Evolutionary conservation across 2,888 invertebrate genomes (phyloP), one percentile per base, ranked within the genome.

Genomic region (Hirudinaria manillensis): DNA sequence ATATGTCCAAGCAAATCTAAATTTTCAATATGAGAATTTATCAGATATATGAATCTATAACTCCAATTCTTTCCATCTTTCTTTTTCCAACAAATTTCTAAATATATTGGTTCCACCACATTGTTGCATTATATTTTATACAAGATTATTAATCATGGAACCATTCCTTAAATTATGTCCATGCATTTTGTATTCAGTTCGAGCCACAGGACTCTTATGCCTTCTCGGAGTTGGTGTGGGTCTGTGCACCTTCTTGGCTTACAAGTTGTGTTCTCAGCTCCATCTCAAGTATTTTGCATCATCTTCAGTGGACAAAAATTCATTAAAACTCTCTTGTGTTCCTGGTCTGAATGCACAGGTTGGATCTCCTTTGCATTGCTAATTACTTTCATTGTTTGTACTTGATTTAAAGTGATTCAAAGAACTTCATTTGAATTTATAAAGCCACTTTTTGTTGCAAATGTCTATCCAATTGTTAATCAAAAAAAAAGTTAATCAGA

Each of bases 201-300:
- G 84, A 78, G 84, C 85, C 13, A 85, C 86, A 6, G 84, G 86
- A 38, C 81, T 86, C 6, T 80, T 86, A 16, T 83, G 86, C 77
- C 82, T 86, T 74, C 81, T 87, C 32, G 86, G 87, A 7, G 82
- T 86, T 76, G 82, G 83, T 29, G 79, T 83, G 70, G 82, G 83
- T 27, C 79, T 84, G 21, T 86, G 86, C 34, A 84, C 85, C 34
- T 81, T 85, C 65, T 81, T 86, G 61, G 82, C 86, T 76, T 86
- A 86, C 80, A 84, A 83, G 77, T 81, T 86, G 34, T 85, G 84
- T 80, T 80, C 79, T 24, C 77, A 78, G 65, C 77, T 77, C 77
- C 77, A 71, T 27, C 24, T 56, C 36, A 45, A 70, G 27, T 70
- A 32, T n/a, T 68, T n/a, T 34, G n/a, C 32, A n/a, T 70, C 71